Conservation (phyloP, 2,888 invertebrate genomes). For the Thereva unica region DNA sequence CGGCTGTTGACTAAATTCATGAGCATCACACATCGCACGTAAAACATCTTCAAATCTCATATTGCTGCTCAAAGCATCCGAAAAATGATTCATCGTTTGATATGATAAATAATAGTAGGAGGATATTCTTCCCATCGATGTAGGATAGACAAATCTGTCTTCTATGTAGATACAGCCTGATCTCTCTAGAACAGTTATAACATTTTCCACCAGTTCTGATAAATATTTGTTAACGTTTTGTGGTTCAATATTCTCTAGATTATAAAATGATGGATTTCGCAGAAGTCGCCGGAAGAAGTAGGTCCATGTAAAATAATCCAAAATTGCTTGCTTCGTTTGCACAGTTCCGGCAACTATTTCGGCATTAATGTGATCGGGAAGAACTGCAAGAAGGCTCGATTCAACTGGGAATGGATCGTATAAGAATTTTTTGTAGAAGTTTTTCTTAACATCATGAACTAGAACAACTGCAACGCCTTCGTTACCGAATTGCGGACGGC, state of each 20-base stretch:
- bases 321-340: constrained; percentile 85
- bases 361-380: constrained; percentile 97
- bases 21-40: constrained; percentile 76
- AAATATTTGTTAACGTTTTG: constrained; percentile 74
- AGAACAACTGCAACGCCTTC: constrained; percentile 86
- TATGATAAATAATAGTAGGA: constrained; percentile 97
- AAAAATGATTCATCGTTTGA: constrained; percentile 85
- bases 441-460: constrained; percentile 96
- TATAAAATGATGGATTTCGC: constrained; percentile 91
- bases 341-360: constrained; percentile 96
- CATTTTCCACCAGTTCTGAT: constrained; percentile 78
- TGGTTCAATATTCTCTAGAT: constrained; percentile 73
- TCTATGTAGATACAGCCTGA: constrained; percentile 83
- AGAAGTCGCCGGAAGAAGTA: constrained; percentile 93
- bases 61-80: constrained; percentile 67
- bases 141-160: constrained; percentile 57
- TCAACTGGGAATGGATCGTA: constrained; percentile 99
- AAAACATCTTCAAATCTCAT: constrained; percentile 74
- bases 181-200: constrained; percentile 70
- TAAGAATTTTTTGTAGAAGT: constrained; percentile 98
- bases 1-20: constrained; percentile 91
- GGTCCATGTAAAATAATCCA: constrained; percentile 98
- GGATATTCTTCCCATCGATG: constrained; percentile 89
- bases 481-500: constrained; percentile 95
- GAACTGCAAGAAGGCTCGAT: constrained; percentile 85